Conservation (phyloP, 2,797 vertebrate genomes). For the Synaphobranchus kaupii region DNA sequence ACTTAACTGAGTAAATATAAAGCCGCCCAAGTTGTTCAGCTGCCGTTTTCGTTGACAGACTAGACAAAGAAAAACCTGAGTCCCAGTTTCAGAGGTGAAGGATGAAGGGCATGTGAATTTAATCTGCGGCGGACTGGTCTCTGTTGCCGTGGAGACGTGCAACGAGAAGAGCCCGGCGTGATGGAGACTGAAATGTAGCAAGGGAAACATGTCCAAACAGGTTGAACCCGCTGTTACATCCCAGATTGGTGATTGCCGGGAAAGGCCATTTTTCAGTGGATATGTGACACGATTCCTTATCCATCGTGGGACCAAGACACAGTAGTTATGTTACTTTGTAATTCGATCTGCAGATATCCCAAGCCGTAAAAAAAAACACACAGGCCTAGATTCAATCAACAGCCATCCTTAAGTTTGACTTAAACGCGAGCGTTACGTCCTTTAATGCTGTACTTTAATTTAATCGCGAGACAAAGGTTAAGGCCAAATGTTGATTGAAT, state of each 20-base stretch:
- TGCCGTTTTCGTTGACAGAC: slow-evolving; percentile 51
- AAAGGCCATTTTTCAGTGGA: not conserved
- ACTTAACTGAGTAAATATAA: not conserved
- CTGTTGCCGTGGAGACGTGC: slow-evolving; percentile 35
- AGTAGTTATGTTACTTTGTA: not conserved
- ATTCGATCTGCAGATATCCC: not conserved
- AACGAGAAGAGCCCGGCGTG: slow-evolving; percentile 18
- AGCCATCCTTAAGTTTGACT: not conserved
- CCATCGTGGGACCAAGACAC: not conserved
- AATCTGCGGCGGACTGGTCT: slow-evolving; percentile 9
- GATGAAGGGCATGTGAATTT: not conserved
- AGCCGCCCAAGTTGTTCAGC: not conserved
- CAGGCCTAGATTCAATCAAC: not conserved
- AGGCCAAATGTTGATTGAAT: not conserved
- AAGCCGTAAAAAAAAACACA: not conserved
- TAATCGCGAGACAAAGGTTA: not conserved
- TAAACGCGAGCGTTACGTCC: not conserved
- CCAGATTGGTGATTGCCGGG: not conserved
- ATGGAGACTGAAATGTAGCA: slow-evolving; percentile 14
- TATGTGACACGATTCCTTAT: not conserved
- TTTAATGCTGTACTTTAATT: not conserved
- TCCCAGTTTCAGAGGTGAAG: not conserved
- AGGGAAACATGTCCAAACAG: not conserved
- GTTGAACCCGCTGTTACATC: not conserved
- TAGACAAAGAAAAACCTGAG: slow-evolving; percentile 49